Evolutionary conservation across 2,888 invertebrate genomes (phyloP).

Genomic region (Tuberolachnus salignus): DNA sequence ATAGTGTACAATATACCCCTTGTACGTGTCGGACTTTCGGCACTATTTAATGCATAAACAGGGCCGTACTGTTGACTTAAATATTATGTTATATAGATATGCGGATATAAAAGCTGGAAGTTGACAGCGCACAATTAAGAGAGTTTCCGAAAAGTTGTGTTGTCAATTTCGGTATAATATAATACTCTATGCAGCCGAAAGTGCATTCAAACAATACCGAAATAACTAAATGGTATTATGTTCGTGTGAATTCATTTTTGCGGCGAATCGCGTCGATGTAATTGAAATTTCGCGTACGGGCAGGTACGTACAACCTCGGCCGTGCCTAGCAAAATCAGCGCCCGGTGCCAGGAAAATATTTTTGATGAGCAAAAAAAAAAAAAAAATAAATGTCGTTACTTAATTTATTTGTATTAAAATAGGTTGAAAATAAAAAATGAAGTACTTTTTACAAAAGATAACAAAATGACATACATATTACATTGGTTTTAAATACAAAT

Average conservation of each 20-base stretch:
- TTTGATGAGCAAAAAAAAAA: too few species aligned
- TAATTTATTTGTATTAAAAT: too few species aligned
- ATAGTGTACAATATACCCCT: background rate
- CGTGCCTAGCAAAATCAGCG: too few species aligned
- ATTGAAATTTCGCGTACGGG: background rate
- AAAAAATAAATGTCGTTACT: too few species aligned
- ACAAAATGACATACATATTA: too few species aligned
- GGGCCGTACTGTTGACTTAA: background rate
- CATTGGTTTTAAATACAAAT: too few species aligned
- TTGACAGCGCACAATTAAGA: slow-evolving; percentile 21
- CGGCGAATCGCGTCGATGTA: slow-evolving; percentile 2
- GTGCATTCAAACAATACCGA: slow-evolving; percentile 27
- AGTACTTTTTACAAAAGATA: too few species aligned
- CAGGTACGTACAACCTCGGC: too few species aligned
- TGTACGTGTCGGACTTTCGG: background rate
- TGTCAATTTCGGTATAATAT: slow-evolving; percentile 24
- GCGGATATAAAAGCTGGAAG: slow-evolving; percentile 2
- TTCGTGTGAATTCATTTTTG: slow-evolving; percentile 18
- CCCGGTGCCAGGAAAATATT: too few species aligned
- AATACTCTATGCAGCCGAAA: background rate
- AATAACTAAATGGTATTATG: background rate
- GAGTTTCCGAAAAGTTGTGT: slow-evolving; percentile 16
- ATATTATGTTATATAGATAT: too few species aligned
- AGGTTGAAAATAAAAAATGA: too few species aligned
- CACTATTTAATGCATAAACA: background rate